Conservation (phyloP, 2,888 invertebrate genomes). For the Sinotaia quadrata region DNA sequence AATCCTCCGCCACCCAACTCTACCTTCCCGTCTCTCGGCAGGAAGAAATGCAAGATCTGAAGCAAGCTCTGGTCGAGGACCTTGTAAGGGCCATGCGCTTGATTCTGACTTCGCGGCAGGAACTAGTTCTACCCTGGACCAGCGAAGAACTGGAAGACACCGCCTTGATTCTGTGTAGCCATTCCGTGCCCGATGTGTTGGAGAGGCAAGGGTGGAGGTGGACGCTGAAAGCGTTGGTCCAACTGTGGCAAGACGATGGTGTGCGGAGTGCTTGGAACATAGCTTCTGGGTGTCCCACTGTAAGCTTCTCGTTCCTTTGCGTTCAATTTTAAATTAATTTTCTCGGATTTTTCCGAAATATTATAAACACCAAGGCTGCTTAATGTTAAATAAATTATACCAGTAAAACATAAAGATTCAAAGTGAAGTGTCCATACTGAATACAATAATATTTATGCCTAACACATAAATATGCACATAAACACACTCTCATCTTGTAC, state of each 20-base stretch:
- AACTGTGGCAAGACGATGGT: conserved; percentile 19
- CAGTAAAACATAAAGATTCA: no score
- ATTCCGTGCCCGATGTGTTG: not conserved
- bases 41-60: conserved; percentile 17
- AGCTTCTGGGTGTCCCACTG: not conserved
- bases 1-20: no score
- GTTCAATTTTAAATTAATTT: no score
- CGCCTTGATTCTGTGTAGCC: not conserved
- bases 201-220: conserved; percentile 12
- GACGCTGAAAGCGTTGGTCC: conserved; percentile 2
- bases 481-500: no score
- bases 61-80: conserved; percentile 16
- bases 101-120: conserved; percentile 7
- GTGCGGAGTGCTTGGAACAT: conserved; percentile 10
- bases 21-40: not conserved
- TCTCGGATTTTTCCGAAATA: no score
- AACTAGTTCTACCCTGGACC: conserved; percentile 9
- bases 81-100: conserved; percentile 7
- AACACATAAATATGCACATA: no score
- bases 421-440: no score
- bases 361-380: no score
- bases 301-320: no score
- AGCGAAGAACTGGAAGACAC: conserved; percentile 5
- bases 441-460: no score
- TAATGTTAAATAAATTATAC: no score